Evolutionary conservation across 2,113 vertebrate species (phyloP).

Genomic region (Aleadryas rufinucha): DNA sequence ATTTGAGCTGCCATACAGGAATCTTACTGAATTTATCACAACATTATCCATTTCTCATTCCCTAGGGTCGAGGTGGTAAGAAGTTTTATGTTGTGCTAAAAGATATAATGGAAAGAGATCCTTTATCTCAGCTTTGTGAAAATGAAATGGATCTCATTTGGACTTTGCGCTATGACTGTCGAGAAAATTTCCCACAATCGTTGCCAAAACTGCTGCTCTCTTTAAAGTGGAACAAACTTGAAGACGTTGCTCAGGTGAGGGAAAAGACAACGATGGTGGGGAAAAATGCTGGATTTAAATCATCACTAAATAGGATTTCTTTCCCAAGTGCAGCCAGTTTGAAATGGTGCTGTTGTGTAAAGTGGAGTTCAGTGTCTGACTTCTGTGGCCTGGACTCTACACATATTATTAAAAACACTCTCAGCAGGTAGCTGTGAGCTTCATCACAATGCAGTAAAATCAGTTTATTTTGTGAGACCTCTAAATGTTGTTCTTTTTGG

Average conservation of each 20-base stretch:
- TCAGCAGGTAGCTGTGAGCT: neutral
- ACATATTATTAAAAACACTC: neutral
- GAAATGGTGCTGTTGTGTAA: neutral
- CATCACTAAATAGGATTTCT: neutral
- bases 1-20: neutral
- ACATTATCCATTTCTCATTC: neutral
- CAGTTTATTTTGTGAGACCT: neutral
- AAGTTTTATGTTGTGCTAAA: conserved; percentile 94
- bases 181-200: conserved; percentile 92
- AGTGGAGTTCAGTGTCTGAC: neutral
- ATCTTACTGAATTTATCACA: neutral
- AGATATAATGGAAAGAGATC: conserved; percentile 99
- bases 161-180: conserved; percentile 92
- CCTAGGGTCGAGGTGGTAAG: conserved; percentile 92
- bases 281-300: neutral
- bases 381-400: neutral
- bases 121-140: conserved; percentile 95
- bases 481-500: neutral
- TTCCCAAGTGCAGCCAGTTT: neutral
- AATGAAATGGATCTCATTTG: conserved; percentile 99
- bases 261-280: neutral
- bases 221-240: conserved; percentile 98
- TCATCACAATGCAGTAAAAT: neutral
- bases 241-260: conserved; percentile 96
- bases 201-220: conserved; percentile 94